Evolutionary conservation across 1,140 invertebrate genomes (phyloP), one percentile per base, ranked within the genome.

Genomic region (Idris sp.): DNA sequence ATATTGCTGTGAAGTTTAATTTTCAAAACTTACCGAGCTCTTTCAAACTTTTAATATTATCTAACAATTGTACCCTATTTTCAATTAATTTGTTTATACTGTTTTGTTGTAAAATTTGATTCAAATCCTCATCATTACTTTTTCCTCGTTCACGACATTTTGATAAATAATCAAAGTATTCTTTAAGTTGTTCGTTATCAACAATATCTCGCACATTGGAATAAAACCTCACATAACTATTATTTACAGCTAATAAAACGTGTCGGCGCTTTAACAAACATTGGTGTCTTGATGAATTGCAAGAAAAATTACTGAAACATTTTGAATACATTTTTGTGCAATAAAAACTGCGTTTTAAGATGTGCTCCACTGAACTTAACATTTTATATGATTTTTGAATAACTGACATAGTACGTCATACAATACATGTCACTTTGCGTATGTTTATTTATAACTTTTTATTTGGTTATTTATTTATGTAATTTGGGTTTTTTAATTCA

Each of bases 11-110:
- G n/a, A n/a, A 36, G 6, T 15, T 36, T n/a, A 36, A 7, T 15
- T 15, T 3, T 13, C 1, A 1, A 36, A 15, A 5, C 28, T 49
- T 78, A 86, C 89, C 80, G 25, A 91, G 76, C 19, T 91, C 89
- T 49, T 85, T 64, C 46, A 90, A 79, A 80, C 65, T 86, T 11
- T 78, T 61, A 1, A 90, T 78, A 77, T 87, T 87, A 30, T 89
- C 78, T 2, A 85, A 8, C 15, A 89, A 58, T 1, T 75, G 58
- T 5, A 78, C 36, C 14, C 87, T 82, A 54, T 88, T 44, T n/a
- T 83, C 41, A 11, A 90, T 53, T 22, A 89, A 72, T 54, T 26
- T 30, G 4, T 81, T 48, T 13, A 89, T 46, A 5, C 82, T 76
- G 40, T 73, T 16, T 40, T 86, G 31, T 51, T 88, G 49, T 11